Evolutionary conservation across 2,888 invertebrate genomes (phyloP).

Genomic region (Belgica antarctica): DNA sequence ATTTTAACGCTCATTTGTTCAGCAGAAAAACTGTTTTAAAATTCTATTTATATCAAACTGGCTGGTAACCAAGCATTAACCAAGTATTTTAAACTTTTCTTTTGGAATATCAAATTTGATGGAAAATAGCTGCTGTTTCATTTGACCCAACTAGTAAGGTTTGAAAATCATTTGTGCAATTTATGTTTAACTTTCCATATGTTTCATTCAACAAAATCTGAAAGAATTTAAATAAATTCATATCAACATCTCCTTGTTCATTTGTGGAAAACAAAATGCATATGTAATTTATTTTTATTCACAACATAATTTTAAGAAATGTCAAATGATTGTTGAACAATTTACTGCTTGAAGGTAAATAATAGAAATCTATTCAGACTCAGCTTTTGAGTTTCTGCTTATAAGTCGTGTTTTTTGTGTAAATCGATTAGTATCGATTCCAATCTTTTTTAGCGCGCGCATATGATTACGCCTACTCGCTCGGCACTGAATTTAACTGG

Average conservation of each 20-base stretch:
- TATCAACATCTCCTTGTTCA: conserved; percentile 5
- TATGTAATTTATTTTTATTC: conserved; percentile 1
- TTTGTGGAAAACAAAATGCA: not conserved
- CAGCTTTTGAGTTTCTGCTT: not conserved
- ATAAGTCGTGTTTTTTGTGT: not conserved
- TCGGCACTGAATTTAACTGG: not conserved
- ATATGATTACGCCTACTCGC: not conserved
- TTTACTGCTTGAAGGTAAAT: not conserved
- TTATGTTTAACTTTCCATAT: too few species aligned
- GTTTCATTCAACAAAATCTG: not conserved
- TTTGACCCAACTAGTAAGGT: too few species aligned
- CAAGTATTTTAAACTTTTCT: too few species aligned
- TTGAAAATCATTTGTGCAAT: too few species aligned
- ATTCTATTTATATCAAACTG: too few species aligned
- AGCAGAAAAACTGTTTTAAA: too few species aligned
- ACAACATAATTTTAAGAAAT: conserved; percentile 13
- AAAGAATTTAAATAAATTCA: conserved; percentile 2
- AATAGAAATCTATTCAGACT: conserved; percentile 10
- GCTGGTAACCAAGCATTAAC: too few species aligned
- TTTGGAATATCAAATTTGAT: too few species aligned
- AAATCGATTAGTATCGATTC: conserved; percentile 20
- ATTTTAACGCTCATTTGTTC: too few species aligned
- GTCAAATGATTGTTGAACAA: conserved; percentile 11
- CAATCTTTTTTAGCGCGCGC: not conserved
- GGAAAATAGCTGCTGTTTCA: too few species aligned